phyloP scores from a whole-genome alignment of 2,888 invertebrate genomes.

The Thereva unica region DNA sequence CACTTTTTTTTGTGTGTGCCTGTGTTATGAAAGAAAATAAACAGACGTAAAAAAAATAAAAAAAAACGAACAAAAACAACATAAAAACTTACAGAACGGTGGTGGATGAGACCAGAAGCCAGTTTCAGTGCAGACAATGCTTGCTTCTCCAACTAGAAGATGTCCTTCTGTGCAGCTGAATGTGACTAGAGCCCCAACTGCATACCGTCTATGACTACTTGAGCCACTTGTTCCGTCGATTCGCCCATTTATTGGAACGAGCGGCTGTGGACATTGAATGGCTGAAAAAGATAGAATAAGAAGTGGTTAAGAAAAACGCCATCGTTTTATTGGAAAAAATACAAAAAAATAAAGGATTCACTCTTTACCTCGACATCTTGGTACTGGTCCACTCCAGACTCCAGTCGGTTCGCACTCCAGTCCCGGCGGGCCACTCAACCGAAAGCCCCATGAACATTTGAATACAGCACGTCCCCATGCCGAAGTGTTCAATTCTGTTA shows the following conservation, averaged over 20 bases:
- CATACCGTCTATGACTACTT: slow-evolving; percentile 65
- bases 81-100: slow-evolving; percentile 69
- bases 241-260: slow-evolving; percentile 73
- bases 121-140: slow-evolving; percentile 83
- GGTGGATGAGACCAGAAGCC: slow-evolving; percentile 88
- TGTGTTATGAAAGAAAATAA: neutral
- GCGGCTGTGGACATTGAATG: slow-evolving; percentile 78
- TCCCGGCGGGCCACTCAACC: slow-evolving; percentile 74
- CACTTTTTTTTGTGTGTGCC: neutral
- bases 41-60: slow-evolving; percentile 5
- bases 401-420: slow-evolving; percentile 80
- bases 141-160: slow-evolving; percentile 69
- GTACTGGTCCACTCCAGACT: slow-evolving; percentile 77
- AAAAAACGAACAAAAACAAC: neutral
- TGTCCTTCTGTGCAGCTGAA: slow-evolving; percentile 74
- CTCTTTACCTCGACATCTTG: slow-evolving; percentile 73
- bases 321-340: slow-evolving; percentile 14
- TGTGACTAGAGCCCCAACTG: slow-evolving; percentile 79
- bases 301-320: slow-evolving; percentile 17
- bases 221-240: slow-evolving; percentile 56
- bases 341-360: slow-evolving; percentile 38
- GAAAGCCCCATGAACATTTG: slow-evolving; percentile 83
- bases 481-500: slow-evolving; percentile 79
- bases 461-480: slow-evolving; percentile 81
- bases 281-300: slow-evolving; percentile 60